Conservation (phyloP, 2,113 vertebrate species). For the Brevimyrus niger region DNA sequence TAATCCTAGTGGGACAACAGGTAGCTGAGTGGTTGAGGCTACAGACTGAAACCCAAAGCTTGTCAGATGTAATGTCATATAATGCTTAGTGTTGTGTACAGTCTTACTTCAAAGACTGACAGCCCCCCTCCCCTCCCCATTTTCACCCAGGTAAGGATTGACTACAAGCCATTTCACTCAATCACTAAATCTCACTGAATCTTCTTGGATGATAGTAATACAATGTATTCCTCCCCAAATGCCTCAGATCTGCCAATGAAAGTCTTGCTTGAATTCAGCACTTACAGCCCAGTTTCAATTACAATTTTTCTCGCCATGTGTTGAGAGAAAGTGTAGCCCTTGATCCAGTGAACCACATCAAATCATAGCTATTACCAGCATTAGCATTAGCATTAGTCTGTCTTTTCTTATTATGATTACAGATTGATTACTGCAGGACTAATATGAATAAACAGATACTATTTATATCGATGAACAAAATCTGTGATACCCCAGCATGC, state of each 20-base stretch:
- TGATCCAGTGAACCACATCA: constrained; percentile 4
- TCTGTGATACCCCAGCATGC: background rate
- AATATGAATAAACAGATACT: background rate
- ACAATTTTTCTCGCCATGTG: background rate
- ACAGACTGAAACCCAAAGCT: background rate
- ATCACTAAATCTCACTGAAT: background rate
- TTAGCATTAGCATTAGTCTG: background rate
- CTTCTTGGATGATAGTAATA: background rate
- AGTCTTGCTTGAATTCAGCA: background rate
- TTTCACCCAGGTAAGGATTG: background rate
- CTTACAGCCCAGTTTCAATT: constrained; percentile 1
- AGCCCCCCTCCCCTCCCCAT: background rate
- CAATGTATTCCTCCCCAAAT: constrained; percentile 4
- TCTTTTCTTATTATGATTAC: background rate
- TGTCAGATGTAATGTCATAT: background rate
- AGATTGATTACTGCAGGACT: background rate
- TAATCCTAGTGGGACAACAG: constrained; percentile 1
- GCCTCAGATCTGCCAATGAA: background rate
- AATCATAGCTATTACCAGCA: background rate
- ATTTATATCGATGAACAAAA: background rate
- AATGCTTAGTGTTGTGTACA: background rate
- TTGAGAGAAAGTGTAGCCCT: background rate
- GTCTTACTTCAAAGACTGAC: background rate
- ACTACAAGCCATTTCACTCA: background rate
- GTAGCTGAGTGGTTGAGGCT: background rate